phyloP scores from a whole-genome alignment of 35 echinoderm and acorn worm species.

The Apostichopus parvimensis region DNA sequence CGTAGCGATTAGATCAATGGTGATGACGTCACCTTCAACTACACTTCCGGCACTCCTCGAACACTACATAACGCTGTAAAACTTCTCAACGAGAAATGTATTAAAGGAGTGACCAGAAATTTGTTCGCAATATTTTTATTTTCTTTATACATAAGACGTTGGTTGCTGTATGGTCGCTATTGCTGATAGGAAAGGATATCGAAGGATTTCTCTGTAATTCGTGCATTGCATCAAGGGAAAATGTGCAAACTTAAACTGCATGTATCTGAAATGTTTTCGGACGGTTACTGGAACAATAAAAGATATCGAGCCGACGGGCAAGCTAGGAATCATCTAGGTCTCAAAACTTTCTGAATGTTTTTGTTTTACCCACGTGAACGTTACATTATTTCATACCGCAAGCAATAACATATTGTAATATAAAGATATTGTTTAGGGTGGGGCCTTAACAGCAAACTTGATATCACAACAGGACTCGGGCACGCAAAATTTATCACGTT shows the following conservation, averaged over 20 bases:
- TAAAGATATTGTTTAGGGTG: conserved; percentile 37
- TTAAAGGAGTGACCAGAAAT: conserved; percentile 52
- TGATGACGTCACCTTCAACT: conserved; percentile 50
- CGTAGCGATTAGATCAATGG: conserved; percentile 63
- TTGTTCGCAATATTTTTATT: neutral
- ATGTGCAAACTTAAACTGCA: too few relatives aligned
- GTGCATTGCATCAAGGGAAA: neutral
- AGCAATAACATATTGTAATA: conserved; percentile 23
- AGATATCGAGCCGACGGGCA: too few relatives aligned
- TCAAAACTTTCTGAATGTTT: neutral
- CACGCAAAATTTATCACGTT: conserved; percentile 36
- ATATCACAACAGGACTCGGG: conserved; percentile 33
- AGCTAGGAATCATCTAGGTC: neutral
- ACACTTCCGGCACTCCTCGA: conserved; percentile 58
- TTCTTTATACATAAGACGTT: neutral
- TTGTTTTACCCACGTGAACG: neutral
- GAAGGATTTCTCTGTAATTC: neutral
- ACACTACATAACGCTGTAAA: conserved; percentile 30
- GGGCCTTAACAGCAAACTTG: conserved; percentile 27
- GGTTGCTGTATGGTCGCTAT: too few relatives aligned
- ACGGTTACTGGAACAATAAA: too few relatives aligned
- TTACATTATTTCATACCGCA: conserved; percentile 29
- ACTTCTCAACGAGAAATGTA: neutral
- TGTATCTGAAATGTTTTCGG: too few relatives aligned
- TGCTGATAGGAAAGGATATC: too few relatives aligned